Conservation (phyloP, 2,797 vertebrate genomes). For the Trachops cirrhosus region DNA sequence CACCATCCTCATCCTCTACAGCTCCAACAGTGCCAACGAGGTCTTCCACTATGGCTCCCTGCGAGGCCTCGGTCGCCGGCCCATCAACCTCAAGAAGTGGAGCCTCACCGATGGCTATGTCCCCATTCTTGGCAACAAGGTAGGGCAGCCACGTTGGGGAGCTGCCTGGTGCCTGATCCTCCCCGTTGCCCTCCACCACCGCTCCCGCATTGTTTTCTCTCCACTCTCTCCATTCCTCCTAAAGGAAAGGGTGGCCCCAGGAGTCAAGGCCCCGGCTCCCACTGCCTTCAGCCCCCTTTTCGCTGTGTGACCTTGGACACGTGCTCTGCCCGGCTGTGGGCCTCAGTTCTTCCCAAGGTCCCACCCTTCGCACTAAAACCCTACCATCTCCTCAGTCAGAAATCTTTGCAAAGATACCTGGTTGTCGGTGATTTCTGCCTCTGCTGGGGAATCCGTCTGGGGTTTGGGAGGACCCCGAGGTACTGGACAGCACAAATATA, state of each 20-base stretch:
- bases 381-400: neutral
- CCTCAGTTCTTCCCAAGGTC: neutral
- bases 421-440: neutral
- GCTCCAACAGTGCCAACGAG: constrained; percentile 89
- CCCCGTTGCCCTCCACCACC: neutral
- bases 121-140: constrained; percentile 92
- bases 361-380: neutral
- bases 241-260: neutral
- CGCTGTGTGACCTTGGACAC: neutral
- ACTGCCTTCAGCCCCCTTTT: neutral
- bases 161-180: neutral
- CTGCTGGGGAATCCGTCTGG: neutral
- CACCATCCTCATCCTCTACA: constrained; percentile 95
- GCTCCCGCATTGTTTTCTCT: neutral
- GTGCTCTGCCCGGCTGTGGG: neutral
- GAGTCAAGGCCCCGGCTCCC: neutral
- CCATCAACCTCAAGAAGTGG: constrained; percentile 92
- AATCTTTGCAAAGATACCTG: neutral
- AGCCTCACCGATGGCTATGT: constrained; percentile 87
- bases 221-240: neutral
- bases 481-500: neutral
- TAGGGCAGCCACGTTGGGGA: constrained; percentile 37
- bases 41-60: constrained; percentile 82
- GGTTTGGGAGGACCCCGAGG: neutral
- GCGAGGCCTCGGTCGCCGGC: constrained; percentile 75